phyloP scores from a whole-genome alignment of 2,888 invertebrate genomes.

The Ophioninae sp. region DNA sequence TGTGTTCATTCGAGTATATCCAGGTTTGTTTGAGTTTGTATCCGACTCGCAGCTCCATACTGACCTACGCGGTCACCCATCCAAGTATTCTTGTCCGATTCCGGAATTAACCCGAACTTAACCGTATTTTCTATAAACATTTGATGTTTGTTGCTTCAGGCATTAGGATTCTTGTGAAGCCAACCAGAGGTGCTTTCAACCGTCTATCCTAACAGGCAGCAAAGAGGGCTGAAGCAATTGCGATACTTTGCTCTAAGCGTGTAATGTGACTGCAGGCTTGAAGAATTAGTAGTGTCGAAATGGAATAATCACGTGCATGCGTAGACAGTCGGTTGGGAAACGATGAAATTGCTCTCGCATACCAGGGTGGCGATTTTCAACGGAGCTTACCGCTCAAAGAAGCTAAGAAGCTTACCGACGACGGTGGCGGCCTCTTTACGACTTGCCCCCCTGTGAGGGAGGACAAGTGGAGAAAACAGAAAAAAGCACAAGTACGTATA shows the following conservation, averaged over 20 bases:
- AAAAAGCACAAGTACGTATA: background rate
- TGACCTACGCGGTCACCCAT: too few species aligned
- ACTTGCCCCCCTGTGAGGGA: conserved; percentile 9
- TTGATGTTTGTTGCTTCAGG: background rate
- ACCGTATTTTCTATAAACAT: background rate
- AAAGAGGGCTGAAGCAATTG: background rate
- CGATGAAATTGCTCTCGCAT: conserved; percentile 41
- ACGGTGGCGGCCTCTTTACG: conserved; percentile 38
- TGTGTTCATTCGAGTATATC: too few species aligned
- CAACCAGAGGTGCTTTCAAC: background rate
- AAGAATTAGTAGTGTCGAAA: background rate
- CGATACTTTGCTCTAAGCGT: background rate
- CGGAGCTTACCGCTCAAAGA: conserved; percentile 40
- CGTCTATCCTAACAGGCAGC: background rate
- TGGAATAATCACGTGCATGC: conserved; percentile 16
- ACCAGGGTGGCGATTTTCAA: conserved; percentile 24
- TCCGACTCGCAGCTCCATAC: too few species aligned
- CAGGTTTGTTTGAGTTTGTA: too few species aligned
- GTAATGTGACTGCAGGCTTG: background rate
- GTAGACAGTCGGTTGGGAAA: conserved; percentile 37
- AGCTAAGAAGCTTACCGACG: conserved; percentile 60
- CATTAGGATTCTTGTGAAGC: background rate
- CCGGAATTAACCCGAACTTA: too few species aligned
- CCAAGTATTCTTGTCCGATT: too few species aligned
- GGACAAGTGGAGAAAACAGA: background rate